phyloP scores from a whole-genome alignment of 2,888 invertebrate genomes.

The Drosophila cracens region DNA sequence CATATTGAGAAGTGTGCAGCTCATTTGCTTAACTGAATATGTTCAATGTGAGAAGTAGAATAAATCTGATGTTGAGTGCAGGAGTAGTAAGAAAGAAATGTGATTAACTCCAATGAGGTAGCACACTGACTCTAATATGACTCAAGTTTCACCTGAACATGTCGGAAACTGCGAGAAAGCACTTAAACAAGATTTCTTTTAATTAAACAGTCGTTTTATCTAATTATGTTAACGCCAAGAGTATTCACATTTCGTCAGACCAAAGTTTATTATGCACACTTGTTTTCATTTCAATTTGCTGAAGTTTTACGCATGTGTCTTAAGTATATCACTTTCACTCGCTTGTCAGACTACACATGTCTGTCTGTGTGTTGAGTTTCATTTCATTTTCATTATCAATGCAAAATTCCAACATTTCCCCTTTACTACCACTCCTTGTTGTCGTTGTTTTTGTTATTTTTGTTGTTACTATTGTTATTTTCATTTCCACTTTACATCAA shows the following conservation, averaged over 20 bases:
- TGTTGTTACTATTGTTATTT: constrained; percentile 56
- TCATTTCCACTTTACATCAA: constrained; percentile 66
- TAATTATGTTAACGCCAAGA: background rate
- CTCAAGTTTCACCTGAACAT: background rate
- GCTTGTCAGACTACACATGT: constrained; percentile 6
- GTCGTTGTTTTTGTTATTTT: constrained; percentile 21
- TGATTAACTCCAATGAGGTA: background rate
- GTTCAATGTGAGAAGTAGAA: background rate
- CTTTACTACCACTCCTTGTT: constrained; percentile 25
- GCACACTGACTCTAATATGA: background rate
- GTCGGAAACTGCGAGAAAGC: background rate
- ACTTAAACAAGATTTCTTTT: background rate
- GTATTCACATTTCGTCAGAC: constrained; percentile 9
- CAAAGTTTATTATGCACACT: background rate
- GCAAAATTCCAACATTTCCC: constrained; percentile 43
- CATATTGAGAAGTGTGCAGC: background rate
- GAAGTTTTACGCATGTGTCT: constrained; percentile 37
- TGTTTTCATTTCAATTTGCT: constrained; percentile 46
- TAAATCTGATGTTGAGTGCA: background rate
- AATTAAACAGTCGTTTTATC: background rate
- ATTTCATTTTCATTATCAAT: constrained; percentile 50
- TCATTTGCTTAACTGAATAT: background rate
- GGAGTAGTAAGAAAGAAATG: background rate
- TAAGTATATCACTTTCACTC: constrained; percentile 4
- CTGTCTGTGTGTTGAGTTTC: constrained; percentile 26